Base-by-base conservation (phyloP, 2,113 vertebrate species). In the Murina feae region DNA sequence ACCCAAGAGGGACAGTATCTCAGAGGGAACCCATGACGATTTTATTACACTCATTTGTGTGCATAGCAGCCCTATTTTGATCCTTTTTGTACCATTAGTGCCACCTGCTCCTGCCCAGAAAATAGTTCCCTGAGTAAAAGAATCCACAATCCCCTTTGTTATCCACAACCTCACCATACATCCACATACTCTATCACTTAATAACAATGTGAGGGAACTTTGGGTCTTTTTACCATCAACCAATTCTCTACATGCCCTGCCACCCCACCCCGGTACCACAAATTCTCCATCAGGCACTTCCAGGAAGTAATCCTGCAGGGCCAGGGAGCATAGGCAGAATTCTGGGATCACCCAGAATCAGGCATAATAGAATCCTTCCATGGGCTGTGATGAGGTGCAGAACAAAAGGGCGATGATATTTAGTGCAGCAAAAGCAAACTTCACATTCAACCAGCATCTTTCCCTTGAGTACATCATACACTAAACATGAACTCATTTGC, bases 401-500 rank as follows among this genome's bases (percentile, higher is more conserved):
- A 92, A n/a, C 0, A 25, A 32, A 11, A 87, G 10, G 17, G 23
- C 7, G n/a, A 71, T 21, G 30, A 51, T 5, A 4, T 30, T 68
- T 42, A 49, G 2, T 9, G 18, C 39, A 17, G 23, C 14, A 0
- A 90, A 75, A 66, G 16, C 28, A 51, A 90, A 87, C 28, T 90
- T 74, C 47, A 51, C 11, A 94, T 91, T 95, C 75, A 80, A 18
- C 37, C 25, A 74, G 39, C 65, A 66, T 91, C 79, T 66, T 49
- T 66, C 55, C 80, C 78, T 47, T 35, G 60, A 63, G 53, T 28
- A 88, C 8, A 21, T 96, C 89, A 44, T 37, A 91, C 49, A 7
- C 49, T 84, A 71, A 93, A 76, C 89, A 76, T 32, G 51, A 96
- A 84, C 37, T 94, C 75, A 78, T 91, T 75, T 94, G 74, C 83